Evolutionary conservation across 2,113 vertebrate genomes (phyloP).

Genomic region (Syngnathoides biaculeatus): DNA sequence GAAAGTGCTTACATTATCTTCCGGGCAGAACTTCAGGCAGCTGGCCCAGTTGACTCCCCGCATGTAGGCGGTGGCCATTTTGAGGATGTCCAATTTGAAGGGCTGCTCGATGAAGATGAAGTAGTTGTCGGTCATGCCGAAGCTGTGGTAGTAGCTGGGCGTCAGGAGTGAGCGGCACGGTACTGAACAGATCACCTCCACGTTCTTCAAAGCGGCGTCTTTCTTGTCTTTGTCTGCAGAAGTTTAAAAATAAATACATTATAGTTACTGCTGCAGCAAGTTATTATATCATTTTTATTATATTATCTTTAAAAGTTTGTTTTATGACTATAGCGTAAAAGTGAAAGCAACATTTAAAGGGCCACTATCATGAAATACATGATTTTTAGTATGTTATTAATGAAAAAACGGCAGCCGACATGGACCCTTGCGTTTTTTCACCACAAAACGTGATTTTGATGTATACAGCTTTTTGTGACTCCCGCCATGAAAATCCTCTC

Average conservation of each 20-base stretch:
- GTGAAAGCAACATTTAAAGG: no score
- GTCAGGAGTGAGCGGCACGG: constrained; percentile 80
- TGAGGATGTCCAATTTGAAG: constrained; percentile 86
- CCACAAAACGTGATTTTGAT: no score
- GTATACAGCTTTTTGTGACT: no score
- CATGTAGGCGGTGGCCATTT: constrained; percentile 89
- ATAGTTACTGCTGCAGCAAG: no score
- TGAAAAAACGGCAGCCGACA: no score
- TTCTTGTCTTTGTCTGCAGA: constrained; percentile 48
- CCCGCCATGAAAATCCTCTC: no score
- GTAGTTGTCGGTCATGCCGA: constrained; percentile 88
- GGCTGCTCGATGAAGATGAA: constrained; percentile 90
- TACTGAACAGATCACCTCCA: constrained; percentile 80
- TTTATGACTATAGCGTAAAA: no score
- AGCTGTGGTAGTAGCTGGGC: constrained; percentile 95
- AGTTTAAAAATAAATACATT: background rate
- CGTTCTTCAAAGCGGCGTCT: constrained; percentile 70
- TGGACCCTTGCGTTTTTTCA: no score
- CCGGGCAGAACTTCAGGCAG: constrained; percentile 78
- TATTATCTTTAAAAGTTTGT: no score
- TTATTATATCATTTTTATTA: no score
- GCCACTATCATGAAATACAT: no score
- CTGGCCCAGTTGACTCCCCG: constrained; percentile 88
- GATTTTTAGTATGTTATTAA: no score
- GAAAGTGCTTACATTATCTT: constrained; percentile 80